A percentile compares a stretch with the other conserved stretches of the same genome.
These are phyloP conservation scores for Ceratina japonica DNA, from an alignment of 1,140 invertebrate genomes.

Conservation along the genomic window DNA sequence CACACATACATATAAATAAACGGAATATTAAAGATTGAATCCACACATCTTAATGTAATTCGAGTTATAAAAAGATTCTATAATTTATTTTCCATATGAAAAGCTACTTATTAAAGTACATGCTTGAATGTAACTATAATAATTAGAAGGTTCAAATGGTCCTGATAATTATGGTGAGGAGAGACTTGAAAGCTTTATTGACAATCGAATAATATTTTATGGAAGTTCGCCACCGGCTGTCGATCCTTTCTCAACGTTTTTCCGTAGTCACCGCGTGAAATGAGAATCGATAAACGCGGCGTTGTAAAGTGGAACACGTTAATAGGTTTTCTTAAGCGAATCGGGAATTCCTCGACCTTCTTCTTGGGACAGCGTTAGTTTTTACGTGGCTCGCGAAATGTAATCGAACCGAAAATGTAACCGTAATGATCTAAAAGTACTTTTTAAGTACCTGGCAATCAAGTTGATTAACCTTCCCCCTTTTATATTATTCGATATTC, in stretches of 20 bases:
- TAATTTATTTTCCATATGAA: too few species aligned
- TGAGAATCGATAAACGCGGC: slow-evolving; percentile 28
- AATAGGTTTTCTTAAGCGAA: slow-evolving; percentile 25
- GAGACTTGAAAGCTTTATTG: background rate
- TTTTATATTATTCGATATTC: too few species aligned
- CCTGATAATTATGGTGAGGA: background rate
- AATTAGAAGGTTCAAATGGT: background rate
- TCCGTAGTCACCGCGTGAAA: background rate
- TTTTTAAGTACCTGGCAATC: background rate
- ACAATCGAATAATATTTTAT: slow-evolving; percentile 25
- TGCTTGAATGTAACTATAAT: too few species aligned
- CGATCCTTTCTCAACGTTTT: background rate
- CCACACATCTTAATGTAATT: too few species aligned
- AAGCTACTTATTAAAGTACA: too few species aligned
- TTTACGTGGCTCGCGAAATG: background rate
- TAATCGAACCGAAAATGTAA: background rate
- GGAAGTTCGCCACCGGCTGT: background rate
- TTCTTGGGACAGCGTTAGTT: background rate
- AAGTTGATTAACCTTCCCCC: too few species aligned
- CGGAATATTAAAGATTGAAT: too few species aligned
- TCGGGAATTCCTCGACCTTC: background rate
- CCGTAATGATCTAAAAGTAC: background rate
- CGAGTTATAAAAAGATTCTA: too few species aligned
- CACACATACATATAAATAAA: too few species aligned
- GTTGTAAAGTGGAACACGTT: slow-evolving; percentile 27